Percentiles rank a stretch among this genome's conserved stretches.
Conservation (phyloP, 2,888 invertebrate genomes). For the Horisme vitalbata region DNA sequence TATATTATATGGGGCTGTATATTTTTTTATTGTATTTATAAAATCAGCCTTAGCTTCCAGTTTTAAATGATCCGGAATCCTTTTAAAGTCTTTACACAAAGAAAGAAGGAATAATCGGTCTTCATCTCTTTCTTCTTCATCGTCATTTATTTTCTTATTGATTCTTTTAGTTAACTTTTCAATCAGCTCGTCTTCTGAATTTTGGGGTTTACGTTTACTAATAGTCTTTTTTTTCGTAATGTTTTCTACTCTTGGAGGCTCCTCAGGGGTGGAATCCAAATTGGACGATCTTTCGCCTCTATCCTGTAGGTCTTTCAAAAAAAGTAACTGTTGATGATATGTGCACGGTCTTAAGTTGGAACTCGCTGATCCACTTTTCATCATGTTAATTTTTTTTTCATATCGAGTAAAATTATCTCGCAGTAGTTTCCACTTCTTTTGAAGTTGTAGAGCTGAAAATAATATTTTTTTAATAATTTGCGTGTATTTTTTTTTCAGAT, state of each 20-base stretch:
- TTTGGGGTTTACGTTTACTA: too few relatives aligned
- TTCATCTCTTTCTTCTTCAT: conserved; percentile 16
- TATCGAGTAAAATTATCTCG: conserved; percentile 27
- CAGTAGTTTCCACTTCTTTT: conserved; percentile 28
- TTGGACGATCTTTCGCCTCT: conserved; percentile 22
- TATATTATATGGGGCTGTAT: conserved; percentile 13
- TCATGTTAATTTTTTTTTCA: conserved; percentile 25
- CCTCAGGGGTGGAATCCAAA: conserved; percentile 21
- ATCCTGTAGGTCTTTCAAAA: conserved; percentile 28
- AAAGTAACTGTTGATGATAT: conserved; percentile 29
- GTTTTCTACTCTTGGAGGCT: conserved; percentile 22
- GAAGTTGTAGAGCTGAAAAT: conserved; percentile 25
- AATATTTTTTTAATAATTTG: conserved; percentile 21
- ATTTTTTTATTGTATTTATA: conserved; percentile 18
- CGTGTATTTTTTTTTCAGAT: conserved; percentile 17
- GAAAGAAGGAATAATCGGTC: conserved; percentile 24
- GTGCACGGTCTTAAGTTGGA: conserved; percentile 27
- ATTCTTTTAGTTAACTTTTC: conserved; percentile 23
- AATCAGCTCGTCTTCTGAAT: conserved; percentile 21
- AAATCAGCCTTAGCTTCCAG: conserved; percentile 11
- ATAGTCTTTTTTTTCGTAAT: conserved; percentile 1
- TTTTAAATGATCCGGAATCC: conserved; percentile 26
- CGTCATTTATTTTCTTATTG: conserved; percentile 27
- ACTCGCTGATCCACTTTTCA: conserved; percentile 26
- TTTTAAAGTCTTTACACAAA: conserved; percentile 29